Evolutionary conservation across 2,888 invertebrate species (phyloP), one percentile per base, ranked within the genome.

Genomic region (Drosophila formosana): DNA sequence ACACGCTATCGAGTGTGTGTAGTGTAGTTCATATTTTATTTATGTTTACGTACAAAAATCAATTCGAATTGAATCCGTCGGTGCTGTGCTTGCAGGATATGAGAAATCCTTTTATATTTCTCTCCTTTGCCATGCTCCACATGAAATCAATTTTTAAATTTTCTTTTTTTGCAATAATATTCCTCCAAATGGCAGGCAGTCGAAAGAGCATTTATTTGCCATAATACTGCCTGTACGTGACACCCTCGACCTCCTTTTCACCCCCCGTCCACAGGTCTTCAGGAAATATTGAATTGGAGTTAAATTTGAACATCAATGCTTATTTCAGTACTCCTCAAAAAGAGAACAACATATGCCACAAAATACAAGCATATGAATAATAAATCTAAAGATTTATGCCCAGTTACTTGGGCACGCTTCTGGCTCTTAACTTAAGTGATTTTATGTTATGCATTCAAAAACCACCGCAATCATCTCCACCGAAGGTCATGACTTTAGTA

Each of bases 91-190:
- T 34, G 55, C 25, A 66, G 60, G 49, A 71, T 68, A 78, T 66
- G 75, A 75, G 68, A 72, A 88, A 89, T 84, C 89, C 89, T 88
- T 84, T 84, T 84, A 84, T 81, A 72, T 67, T 43, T 62, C 34
- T 45, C 62, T 65, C 25, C 62, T 68, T 80, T 77, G 52, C 41
- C 71, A 67, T 67, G 78, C 55, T 64, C 60, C 66, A 72, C 64
- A 88, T 85, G 77, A 88, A 85, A 89, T 85, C 84, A 79, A 85
- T 89, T 89, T 85, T 89, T 77, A 85, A 89, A 82, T 80, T 89
- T 89, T 80, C 56, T 28, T 47, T 70, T 58, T 58, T 60, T 64
- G 75, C 82, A 85, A 88, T 82, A 88, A 69, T 69, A 56, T 66
- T 50, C 63, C 50, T 34, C 34, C 26, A 26, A 46, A 18, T 52